phyloP scores from a whole-genome alignment of 2,888 invertebrate species.

The Anoplius nigerrimus region DNA sequence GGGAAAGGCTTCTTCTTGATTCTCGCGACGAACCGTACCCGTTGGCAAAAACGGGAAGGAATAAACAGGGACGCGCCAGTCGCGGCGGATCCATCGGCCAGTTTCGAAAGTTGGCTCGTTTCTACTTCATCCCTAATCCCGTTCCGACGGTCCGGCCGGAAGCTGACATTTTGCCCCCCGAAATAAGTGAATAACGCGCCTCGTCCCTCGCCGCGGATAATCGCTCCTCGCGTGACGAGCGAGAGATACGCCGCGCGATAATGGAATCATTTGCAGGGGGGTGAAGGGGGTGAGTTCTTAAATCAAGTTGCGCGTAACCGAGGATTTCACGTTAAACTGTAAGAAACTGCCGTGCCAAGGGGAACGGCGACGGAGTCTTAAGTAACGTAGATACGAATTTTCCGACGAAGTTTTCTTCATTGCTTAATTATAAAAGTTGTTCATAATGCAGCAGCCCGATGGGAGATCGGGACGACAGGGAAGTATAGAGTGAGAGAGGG shows the following conservation, averaged over 20 bases:
- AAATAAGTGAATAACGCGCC: no score
- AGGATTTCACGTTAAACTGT: no score
- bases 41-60: neutral
- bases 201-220: no score
- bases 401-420: conserved; percentile 55
- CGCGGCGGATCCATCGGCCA: neutral
- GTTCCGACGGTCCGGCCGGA: neutral
- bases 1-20: neutral
- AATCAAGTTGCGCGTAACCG: no score
- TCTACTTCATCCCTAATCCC: neutral
- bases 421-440: conserved; percentile 65
- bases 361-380: neutral
- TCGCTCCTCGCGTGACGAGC: no score
- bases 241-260: no score
- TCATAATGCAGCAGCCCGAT: conserved; percentile 48
- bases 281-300: no score
- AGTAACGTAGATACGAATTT: conserved; percentile 48
- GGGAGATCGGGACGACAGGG: conserved; percentile 24
- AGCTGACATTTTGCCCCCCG: no score
- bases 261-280: no score
- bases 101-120: conserved; percentile 4
- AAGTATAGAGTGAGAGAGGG: neutral
- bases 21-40: neutral
- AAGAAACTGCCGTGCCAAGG: no score
- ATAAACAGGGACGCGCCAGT: neutral